phyloP scores from a whole-genome alignment of 64 coral and sea anemone species.

The Acropora yongei region DNA sequence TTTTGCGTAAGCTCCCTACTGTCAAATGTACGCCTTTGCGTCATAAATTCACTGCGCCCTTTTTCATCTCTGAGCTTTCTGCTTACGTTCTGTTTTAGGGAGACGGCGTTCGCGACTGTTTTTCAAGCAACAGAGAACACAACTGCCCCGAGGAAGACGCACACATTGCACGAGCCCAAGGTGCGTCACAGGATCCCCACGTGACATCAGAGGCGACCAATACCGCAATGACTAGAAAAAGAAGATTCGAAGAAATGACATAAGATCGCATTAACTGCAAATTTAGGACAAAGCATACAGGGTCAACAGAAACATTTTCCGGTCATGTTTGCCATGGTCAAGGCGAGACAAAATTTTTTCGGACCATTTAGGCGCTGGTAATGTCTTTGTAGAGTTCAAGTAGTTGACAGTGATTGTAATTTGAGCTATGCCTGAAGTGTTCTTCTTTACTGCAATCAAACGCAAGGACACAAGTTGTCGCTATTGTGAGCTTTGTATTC shows the following conservation, averaged over 20 bases:
- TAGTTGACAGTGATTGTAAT: neutral
- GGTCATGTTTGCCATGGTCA: neutral
- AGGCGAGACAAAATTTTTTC: neutral
- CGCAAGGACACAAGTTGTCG: too few species aligned
- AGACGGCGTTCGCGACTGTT: conserved; percentile 34
- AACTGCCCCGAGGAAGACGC: neutral
- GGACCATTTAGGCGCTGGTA: neutral
- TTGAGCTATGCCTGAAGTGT: too few species aligned
- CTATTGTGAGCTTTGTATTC: too few species aligned
- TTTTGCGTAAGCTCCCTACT: neutral
- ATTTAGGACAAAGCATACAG: neutral
- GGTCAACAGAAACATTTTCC: neutral
- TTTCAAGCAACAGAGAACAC: neutral
- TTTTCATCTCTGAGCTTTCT: neutral
- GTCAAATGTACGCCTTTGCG: neutral
- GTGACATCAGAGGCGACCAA: neutral
- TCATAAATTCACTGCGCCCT: neutral
- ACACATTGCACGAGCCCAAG: neutral
- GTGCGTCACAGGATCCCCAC: neutral
- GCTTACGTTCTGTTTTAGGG: neutral
- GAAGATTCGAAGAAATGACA: conserved; percentile 80
- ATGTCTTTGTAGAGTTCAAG: neutral
- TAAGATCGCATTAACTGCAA: neutral
- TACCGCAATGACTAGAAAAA: conserved; percentile 43
- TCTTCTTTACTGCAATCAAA: too few species aligned